phyloP scores from a whole-genome alignment of 1,140 invertebrate species.

The Drosophila virilis region DNA sequence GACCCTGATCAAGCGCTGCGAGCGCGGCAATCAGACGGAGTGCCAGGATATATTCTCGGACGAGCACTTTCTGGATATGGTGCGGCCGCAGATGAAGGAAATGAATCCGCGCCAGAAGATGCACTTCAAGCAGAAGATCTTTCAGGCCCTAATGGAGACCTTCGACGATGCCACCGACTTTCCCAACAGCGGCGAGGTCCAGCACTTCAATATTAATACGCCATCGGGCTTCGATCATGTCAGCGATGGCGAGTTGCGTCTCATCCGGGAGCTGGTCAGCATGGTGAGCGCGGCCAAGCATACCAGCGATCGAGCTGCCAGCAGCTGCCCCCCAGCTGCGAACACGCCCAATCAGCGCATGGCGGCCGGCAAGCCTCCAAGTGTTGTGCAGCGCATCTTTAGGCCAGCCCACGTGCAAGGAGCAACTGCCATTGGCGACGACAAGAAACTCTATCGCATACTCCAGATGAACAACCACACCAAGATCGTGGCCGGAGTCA shows the following conservation, averaged over 20 bases:
- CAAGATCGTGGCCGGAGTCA: slow-evolving; percentile 2
- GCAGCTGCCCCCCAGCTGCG: no score
- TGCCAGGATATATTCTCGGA: slow-evolving; percentile 38
- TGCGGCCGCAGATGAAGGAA: slow-evolving; percentile 60
- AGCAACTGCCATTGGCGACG: neutral
- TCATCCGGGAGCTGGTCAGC: slow-evolving; percentile 59
- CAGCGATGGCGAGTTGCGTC: slow-evolving; percentile 44
- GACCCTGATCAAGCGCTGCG: slow-evolving; percentile 11
- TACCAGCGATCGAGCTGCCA: neutral
- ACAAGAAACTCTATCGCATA: slow-evolving; percentile 51
- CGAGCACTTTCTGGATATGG: slow-evolving; percentile 65
- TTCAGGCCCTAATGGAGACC: slow-evolving; percentile 67
- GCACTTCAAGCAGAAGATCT: slow-evolving; percentile 67
- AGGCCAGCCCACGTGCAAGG: neutral
- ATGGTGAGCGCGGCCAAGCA: slow-evolving; percentile 55
- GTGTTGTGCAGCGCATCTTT: slow-evolving; percentile 26
- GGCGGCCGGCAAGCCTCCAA: neutral
- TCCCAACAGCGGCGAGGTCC: slow-evolving; percentile 51
- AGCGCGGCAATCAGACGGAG: slow-evolving; percentile 47
- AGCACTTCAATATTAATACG: slow-evolving; percentile 73
- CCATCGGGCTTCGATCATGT: slow-evolving; percentile 61
- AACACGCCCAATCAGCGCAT: neutral
- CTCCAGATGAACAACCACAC: slow-evolving; percentile 31
- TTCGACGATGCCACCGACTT: slow-evolving; percentile 76
- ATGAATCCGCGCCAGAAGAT: slow-evolving; percentile 75